Evolutionary conservation across 2,797 vertebrate genomes (phyloP).

Genomic region (Trachops cirrhosus): DNA sequence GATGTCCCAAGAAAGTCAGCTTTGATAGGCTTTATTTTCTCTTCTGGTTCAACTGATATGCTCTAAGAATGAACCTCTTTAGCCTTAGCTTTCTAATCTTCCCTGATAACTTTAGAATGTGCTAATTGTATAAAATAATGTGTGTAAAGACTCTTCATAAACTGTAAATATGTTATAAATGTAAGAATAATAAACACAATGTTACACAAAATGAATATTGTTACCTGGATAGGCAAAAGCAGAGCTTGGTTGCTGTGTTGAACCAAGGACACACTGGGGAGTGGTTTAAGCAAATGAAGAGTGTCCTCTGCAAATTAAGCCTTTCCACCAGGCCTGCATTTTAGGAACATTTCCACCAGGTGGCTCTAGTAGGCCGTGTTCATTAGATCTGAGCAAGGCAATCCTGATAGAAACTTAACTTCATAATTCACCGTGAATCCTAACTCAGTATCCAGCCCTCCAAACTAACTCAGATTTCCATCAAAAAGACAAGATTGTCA

Average conservation of each 20-base stretch:
- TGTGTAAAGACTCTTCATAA: background rate
- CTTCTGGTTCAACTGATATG: background rate
- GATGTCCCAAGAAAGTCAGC: background rate
- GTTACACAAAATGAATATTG: background rate
- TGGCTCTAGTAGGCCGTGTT: background rate
- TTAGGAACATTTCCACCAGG: background rate
- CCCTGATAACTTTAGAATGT: background rate
- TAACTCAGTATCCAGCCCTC: background rate
- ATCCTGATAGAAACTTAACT: background rate
- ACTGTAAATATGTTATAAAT: background rate
- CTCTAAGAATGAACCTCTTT: background rate
- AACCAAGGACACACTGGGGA: background rate
- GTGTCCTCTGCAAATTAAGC: background rate
- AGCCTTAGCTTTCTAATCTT: background rate
- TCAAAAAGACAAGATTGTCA: background rate
- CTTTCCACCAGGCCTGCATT: background rate
- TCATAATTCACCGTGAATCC: background rate
- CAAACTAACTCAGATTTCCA: background rate
- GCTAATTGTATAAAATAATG: background rate
- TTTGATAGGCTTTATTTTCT: background rate
- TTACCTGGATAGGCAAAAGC: background rate
- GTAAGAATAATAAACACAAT: background rate
- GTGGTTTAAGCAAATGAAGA: background rate
- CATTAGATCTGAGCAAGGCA: background rate
- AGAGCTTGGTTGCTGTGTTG: background rate